Base-by-base conservation (phyloP, 2,888 invertebrate species). In the Pseudeuparius sepicola region DNA sequence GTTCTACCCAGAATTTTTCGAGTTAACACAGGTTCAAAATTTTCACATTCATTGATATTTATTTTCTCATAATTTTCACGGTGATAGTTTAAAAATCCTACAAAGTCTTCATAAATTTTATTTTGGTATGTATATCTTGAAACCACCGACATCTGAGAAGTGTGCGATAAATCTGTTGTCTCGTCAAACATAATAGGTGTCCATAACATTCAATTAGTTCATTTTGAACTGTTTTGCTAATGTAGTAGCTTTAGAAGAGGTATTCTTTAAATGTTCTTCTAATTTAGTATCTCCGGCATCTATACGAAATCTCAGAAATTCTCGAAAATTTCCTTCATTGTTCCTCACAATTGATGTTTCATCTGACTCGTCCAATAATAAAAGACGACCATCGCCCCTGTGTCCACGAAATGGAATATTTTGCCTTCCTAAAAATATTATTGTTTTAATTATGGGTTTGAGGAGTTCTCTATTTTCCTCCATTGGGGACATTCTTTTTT, bases 341-440 rank as follows among this genome's bases (percentile, higher is more conserved):
- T 14, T 16, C 9, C 6, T 15, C 10, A 34, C 14, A 10, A 12
- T 4, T 10, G 7, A 12, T 3, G 11, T 14, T 12, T 30, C 30
- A n/a, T 30, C 33, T 15, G 25, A 17, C 3, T 26, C 7, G 7
- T 14, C 11, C 11, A 26, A 15, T n/a, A 14, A 9, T 5, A n/a
- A 10, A 5, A 34, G 12, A 4, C 13, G 17, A 3, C 15, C 33
- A 27, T 27, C 13, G 10, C 27, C 27, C 13, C 34, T 9, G 17
- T 34, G 34, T 10, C 26, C 34, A 14, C 34, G 3, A 17, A 34
- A 12, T 2, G 27, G 17, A 17, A 34, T 34, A 14, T 26, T 34
- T 27, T 34, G 34, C n/a, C 23, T 10, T 2, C 34, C 34, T 9
- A 18, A 25, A 27, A 34, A 28, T 3, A 34, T 27, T 5, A 34